phyloP scores from a whole-genome alignment of 2,888 invertebrate species.

The Thymelicus acteon region DNA sequence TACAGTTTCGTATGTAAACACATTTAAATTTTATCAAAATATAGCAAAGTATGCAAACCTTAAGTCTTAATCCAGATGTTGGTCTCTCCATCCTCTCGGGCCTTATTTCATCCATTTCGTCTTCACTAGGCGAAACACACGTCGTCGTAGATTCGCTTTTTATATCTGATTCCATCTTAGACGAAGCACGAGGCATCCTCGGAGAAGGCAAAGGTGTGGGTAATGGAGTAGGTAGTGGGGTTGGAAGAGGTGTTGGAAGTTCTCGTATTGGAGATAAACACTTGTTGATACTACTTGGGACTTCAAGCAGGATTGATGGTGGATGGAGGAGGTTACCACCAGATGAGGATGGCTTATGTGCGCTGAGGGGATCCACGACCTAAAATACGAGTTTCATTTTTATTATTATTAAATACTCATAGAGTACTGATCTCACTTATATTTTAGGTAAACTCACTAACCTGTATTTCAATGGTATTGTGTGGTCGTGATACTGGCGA shows the following conservation, averaged over 20 bases:
- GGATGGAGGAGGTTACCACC: conserved; percentile 88
- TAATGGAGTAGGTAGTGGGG: conserved; percentile 86
- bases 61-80: conserved; percentile 65
- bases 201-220: conserved; percentile 87
- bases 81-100: conserved; percentile 66
- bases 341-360: conserved; percentile 84
- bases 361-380: conserved; percentile 88
- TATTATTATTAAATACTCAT: neutral
- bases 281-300: conserved; percentile 89
- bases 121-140: conserved; percentile 73
- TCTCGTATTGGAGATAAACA: conserved; percentile 92
- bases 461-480: conserved; percentile 80
- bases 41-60: conserved; percentile 52
- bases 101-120: conserved; percentile 74
- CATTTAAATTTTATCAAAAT: neutral
- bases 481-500: conserved; percentile 83
- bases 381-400: conserved; percentile 45
- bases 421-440: too few relatives aligned
- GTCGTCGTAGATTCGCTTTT: conserved; percentile 63
- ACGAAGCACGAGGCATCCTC: conserved; percentile 68
- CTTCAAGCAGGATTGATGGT: conserved; percentile 91
- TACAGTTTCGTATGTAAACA: neutral
- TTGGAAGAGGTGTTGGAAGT: conserved; percentile 89
- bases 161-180: conserved; percentile 60
- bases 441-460: conserved; percentile 42